Base-by-base conservation (phyloP, 2,888 invertebrate genomes). In the Rhorus exstirpatorius region DNA sequence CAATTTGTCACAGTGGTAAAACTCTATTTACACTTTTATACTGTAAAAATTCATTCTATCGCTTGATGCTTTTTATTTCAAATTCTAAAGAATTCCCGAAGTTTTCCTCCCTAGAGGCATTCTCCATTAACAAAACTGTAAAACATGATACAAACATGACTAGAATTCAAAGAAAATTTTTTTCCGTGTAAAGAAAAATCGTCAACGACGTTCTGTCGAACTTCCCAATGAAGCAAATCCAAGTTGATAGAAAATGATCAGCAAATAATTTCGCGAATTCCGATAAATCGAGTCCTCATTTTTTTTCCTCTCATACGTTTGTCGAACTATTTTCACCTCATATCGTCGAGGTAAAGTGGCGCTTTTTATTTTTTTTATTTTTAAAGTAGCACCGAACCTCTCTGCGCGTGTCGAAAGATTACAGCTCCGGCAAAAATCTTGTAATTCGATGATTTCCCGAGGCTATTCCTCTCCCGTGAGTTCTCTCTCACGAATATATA, bases 381-480 rank as follows among this genome's bases (percentile, higher is more conserved):
- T 58, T 55, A 31, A 84, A 84, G 81, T 70, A 77, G 31, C 71
- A 12, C 31, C 26, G 78, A 84, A 88, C 85, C 85, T 83, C 51
- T 46, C 46, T n/a, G n/a, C n/a, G 81, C 80, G 49, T 78, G 74
- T 65, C 79, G 77, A 49, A 58, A 51, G 58, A 82, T 85, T 88
- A 88, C 89, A 89, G n/a, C n/a, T 86, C 87, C 87, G 79, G 58
- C 41, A 83, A 83, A 83, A 77, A 46, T 74, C n/a, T 75, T 75
- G 65, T 26, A 53, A 58, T 75, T 58, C 58, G n/a, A 19, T 53
- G 53, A 75, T 75, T 75, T 55, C 19, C 31, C 53, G 41, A 19
- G 26, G 31, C 21, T 31, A 24, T 35, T 19, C 12, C 31, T n/a
- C 19, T 12, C 35, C 12, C n/a, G 14, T 31, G 1, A 4, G 24